These are phyloP conservation scores for Thunnus maccoyii DNA, from an alignment of 2,113 vertebrate species.

Conservation along the genomic window DNA sequence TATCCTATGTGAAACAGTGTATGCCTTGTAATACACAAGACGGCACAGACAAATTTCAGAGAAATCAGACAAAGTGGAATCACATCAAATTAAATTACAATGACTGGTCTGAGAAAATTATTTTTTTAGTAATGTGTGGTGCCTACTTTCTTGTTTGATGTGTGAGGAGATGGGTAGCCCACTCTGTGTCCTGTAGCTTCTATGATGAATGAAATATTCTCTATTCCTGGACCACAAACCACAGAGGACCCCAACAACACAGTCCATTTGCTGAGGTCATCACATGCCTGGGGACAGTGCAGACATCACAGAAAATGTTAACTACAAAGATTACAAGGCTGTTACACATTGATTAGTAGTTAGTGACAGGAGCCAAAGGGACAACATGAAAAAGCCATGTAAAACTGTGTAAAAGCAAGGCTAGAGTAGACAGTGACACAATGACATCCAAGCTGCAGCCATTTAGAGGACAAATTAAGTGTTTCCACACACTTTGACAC, in stretches of 20 bases:
- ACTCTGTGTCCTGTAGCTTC: conserved; percentile 84
- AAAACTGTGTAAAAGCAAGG: not conserved
- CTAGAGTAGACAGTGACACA: not conserved
- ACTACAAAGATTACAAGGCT: conserved; percentile 9
- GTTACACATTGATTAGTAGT: conserved; percentile 13
- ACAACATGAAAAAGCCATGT: not conserved
- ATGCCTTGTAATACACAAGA: not conserved
- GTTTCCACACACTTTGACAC: too few relatives aligned
- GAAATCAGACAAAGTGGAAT: too few relatives aligned
- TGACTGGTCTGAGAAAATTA: not conserved
- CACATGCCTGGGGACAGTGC: conserved; percentile 85
- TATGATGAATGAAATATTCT: conserved; percentile 92
- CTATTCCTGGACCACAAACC: conserved; percentile 75
- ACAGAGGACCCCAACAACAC: conserved; percentile 83
- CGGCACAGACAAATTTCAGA: too few relatives aligned
- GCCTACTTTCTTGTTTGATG: conserved; percentile 87
- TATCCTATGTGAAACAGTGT: too few relatives aligned
- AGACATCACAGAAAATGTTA: conserved; percentile 22
- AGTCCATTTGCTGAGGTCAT: conserved; percentile 92
- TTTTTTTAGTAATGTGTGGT: not conserved
- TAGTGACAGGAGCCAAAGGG: not conserved
- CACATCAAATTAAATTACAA: not conserved
- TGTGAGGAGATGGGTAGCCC: conserved; percentile 30
- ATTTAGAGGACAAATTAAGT: too few relatives aligned
- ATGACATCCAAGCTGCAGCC: not conserved